Evolutionary conservation across 2,888 invertebrate genomes (phyloP), one percentile per base, ranked within the genome.

Genomic region (Trissolcus japonicus): DNA sequence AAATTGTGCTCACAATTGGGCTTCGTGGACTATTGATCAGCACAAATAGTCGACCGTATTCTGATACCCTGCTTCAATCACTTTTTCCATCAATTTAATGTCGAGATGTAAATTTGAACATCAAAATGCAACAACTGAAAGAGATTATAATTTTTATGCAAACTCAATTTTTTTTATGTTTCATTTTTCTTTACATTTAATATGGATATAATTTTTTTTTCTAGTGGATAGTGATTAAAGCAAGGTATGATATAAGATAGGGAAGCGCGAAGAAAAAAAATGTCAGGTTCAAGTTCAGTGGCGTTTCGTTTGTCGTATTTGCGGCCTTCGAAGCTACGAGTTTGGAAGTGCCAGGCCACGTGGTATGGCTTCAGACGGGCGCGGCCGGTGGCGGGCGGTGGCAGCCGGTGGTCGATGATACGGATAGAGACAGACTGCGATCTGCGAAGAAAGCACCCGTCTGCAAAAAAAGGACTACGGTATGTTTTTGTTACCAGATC

Each of bases 361-460:
- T 82, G 80, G 83, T 82, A 79, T 76, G 82, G 82, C 83, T 85
- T 83, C 83, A 86, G 85, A 86, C 85, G 86, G 86, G 86, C 83
- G 86, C 84, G 86, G 86, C 80, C 83, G 81, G 68, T 79, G 78
- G 76, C 77, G 81, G 81, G 80, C 81, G 82, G 82, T 84, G 86
- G 85, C 73, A 61, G 73, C 14, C 73, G 66, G 73, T 73, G 73
- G 73, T 86, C 86, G 86, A 86, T 86, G 84, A 84, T 81, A 82
- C 83, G 81, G 79, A 71, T 56, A 56, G 69, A 76, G 71, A 76
- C 55, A 56, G 69, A 43, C 43, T 48, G 60, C 46, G 60, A 55
- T 65, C 69, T 63, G 67, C 59, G 59, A 66, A n/a, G 7, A 16
- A 11, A 46, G 16, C 46, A 46, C 19, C 2, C 19, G 43, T 29